Conservation (phyloP, 2,113 vertebrate species). For the Melanocharis versteri region DNA sequence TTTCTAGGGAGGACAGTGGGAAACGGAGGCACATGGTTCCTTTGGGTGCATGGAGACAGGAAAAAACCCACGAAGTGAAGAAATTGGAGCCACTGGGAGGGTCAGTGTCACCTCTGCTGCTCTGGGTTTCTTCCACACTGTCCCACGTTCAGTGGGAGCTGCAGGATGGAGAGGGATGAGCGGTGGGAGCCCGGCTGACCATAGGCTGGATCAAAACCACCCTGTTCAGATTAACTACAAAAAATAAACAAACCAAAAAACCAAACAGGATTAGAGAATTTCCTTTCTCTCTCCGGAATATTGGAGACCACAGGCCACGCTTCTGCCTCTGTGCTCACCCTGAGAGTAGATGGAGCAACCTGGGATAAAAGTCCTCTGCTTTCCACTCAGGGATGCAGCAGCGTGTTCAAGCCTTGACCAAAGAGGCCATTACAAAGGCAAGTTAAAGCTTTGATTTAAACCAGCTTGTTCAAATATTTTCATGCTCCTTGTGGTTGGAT, state of each 20-base stretch:
- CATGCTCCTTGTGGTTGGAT: neutral
- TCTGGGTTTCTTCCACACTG: neutral
- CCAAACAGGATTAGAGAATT: neutral
- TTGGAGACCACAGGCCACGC: neutral
- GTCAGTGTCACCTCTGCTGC: neutral
- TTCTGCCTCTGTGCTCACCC: rapidly evolving
- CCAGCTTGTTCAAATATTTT: slow-evolving; percentile 31
- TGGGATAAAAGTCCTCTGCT: neutral
- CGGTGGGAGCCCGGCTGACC: rapidly evolving
- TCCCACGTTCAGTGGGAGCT: neutral
- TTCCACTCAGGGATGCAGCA: neutral
- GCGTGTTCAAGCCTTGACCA: neutral
- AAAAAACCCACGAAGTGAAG: neutral
- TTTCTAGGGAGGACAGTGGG: neutral
- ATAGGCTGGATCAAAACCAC: neutral
- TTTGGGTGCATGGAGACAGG: neutral
- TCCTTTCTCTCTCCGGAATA: neutral
- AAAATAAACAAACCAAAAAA: neutral
- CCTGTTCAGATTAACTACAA: neutral
- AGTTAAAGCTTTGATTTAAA: slow-evolving; percentile 32
- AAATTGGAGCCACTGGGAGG: neutral
- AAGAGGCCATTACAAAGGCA: neutral
- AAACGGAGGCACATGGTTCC: rapidly evolving
- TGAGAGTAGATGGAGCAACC: rapidly evolving
- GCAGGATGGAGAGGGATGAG: neutral